Conservation (phyloP, 2,113 vertebrate genomes). For the Hyperopisus bebe region DNA sequence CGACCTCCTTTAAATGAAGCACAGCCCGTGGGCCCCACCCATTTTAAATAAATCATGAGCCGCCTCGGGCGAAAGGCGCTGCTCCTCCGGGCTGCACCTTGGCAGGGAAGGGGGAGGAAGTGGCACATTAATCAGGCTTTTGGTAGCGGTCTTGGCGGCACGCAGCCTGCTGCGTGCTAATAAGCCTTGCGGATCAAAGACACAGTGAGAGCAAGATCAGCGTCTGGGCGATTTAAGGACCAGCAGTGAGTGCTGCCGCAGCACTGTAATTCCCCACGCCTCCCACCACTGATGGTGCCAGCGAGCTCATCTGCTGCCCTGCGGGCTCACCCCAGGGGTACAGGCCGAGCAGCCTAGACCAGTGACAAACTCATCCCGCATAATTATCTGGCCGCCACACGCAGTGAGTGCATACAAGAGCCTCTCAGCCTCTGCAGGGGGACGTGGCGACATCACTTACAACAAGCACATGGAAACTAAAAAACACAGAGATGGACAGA, state of each 20-base stretch:
- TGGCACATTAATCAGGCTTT: slow-evolving; percentile 40
- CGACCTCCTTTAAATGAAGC: slow-evolving; percentile 57
- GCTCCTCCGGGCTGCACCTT: slow-evolving; percentile 57
- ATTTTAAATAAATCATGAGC: slow-evolving; percentile 72
- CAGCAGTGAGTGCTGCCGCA: slow-evolving; percentile 19
- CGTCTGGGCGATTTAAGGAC: slow-evolving; percentile 39
- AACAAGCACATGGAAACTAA: neutral
- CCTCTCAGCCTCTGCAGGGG: neutral
- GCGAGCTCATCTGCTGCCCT: slow-evolving; percentile 56
- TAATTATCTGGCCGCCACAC: neutral
- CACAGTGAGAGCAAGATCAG: slow-evolving; percentile 44
- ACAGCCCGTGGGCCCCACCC: slow-evolving; percentile 55
- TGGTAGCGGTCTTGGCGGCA: slow-evolving; percentile 50
- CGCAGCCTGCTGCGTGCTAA: slow-evolving; percentile 59
- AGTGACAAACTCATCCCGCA: neutral
- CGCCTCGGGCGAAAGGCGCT: slow-evolving; percentile 59
- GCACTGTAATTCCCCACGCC: slow-evolving; percentile 39
- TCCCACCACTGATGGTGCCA: slow-evolving; percentile 62
- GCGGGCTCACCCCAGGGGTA: slow-evolving; percentile 59
- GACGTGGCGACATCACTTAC: neutral
- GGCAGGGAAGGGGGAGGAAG: slow-evolving; percentile 28
- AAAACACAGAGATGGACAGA: neutral
- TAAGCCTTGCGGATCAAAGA: slow-evolving; percentile 62
- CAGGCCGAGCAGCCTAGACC: slow-evolving; percentile 55
- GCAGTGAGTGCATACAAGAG: neutral